phyloP scores from a whole-genome alignment of 2,797 vertebrate genomes.

The Varecia variegata region DNA sequence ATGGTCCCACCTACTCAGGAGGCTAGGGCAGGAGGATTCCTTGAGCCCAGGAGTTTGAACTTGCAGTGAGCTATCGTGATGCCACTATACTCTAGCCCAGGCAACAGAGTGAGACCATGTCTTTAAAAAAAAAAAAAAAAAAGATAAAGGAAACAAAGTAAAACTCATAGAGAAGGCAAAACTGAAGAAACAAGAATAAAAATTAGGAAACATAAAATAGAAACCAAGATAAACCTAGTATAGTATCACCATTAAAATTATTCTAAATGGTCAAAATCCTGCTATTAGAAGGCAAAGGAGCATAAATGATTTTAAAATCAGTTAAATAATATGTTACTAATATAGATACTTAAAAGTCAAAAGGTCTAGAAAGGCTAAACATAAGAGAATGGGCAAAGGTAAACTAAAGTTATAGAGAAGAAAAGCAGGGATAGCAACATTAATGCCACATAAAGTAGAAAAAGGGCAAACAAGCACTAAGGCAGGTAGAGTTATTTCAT shows the following conservation, averaged over 20 bases:
- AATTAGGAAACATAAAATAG: neutral
- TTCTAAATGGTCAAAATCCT: neutral
- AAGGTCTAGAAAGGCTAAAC: neutral
- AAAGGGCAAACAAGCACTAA: neutral
- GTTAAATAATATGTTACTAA: neutral
- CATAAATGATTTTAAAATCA: neutral
- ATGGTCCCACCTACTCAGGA: no score
- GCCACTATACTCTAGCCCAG: no score
- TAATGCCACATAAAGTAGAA: neutral
- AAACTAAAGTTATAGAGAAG: neutral
- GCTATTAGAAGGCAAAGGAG: neutral
- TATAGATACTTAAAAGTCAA: neutral
- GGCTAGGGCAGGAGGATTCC: no score
- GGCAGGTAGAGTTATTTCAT: neutral
- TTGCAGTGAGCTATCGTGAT: no score
- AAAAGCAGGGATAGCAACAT: neutral
- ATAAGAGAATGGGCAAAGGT: neutral
- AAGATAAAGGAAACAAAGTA: neutral
- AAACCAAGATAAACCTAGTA: neutral
- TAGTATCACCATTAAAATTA: neutral
- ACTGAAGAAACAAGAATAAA: neutral
- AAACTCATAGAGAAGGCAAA: neutral
- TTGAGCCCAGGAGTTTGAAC: no score
- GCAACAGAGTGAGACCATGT: no score
- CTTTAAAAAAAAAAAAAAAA: no score